These are phyloP conservation scores for Holacanthus passer DNA, from an alignment of 2,113 vertebrate genomes.

Conservation along the genomic window DNA sequence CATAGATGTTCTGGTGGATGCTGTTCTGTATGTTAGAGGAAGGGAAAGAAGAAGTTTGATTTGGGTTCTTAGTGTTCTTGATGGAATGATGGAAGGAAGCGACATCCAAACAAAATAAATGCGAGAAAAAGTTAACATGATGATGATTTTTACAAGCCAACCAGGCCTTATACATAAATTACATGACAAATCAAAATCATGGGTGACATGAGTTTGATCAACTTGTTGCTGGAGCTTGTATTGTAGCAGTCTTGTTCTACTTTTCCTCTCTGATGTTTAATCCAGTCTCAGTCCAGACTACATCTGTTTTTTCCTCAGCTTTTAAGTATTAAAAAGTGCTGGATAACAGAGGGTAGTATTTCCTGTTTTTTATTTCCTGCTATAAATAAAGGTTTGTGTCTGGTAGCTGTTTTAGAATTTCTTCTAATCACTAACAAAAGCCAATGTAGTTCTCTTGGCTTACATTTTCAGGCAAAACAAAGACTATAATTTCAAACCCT, in stretches of 20 bases:
- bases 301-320: neutral
- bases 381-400: neutral
- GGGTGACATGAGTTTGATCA: neutral
- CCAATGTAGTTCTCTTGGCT: neutral
- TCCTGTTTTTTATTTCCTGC: no score
- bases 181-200: no score
- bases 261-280: no score
- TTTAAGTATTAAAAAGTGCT: neutral
- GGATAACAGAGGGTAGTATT: neutral
- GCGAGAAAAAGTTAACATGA: neutral
- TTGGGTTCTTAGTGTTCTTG: neutral
- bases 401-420: neutral
- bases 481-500: neutral
- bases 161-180: no score
- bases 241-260: no score
- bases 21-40: constrained; percentile 86
- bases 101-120: neutral
- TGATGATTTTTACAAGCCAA: no score
- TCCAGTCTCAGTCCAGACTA: neutral
- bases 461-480: no score
- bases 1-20: constrained; percentile 98
- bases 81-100: neutral
- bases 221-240: neutral
- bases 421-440: neutral
- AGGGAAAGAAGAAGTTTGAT: neutral